Conservation (phyloP, 2,888 invertebrate genomes). For the Rhabditoides inermis region DNA sequence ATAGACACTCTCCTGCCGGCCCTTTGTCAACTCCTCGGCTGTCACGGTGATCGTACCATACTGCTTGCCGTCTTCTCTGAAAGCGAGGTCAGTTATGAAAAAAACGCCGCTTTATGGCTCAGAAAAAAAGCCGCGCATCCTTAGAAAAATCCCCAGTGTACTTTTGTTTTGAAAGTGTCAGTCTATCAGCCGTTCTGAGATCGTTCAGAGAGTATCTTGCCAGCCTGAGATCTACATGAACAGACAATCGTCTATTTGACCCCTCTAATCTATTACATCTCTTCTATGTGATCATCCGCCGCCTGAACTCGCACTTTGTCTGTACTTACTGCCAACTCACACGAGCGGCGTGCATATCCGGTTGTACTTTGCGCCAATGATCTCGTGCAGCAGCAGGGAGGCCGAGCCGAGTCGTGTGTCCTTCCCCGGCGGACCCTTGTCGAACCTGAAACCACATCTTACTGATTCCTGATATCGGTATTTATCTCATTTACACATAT, state of each 20-base stretch:
- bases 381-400: slow-evolving; percentile 28
- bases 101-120: not conserved
- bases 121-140: too few relatives aligned
- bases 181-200: too few relatives aligned
- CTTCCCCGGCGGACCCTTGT: slow-evolving; percentile 15
- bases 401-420: slow-evolving; percentile 12
- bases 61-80: slow-evolving; percentile 37
- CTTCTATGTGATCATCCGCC: too few relatives aligned
- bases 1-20: slow-evolving; percentile 39
- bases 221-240: too few relatives aligned
- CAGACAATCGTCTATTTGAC: too few relatives aligned
- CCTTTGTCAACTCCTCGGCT: slow-evolving; percentile 31
- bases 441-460: slow-evolving; percentile 15
- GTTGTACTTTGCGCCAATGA: slow-evolving; percentile 35
- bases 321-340: slow-evolving; percentile 8
- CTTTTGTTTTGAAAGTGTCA: too few relatives aligned
- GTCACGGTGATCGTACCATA: slow-evolving; percentile 29
- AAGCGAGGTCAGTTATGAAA: slow-evolving; percentile 1
- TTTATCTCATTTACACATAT: too few relatives aligned
- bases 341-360: slow-evolving; percentile 25
- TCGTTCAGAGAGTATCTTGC: too few relatives aligned
- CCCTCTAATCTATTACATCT: too few relatives aligned
- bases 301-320: too few relatives aligned
- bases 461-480: too few relatives aligned
- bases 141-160: too few relatives aligned